Base-by-base conservation (phyloP, 2,797 vertebrate genomes). In the Erethizon dorsatum region DNA sequence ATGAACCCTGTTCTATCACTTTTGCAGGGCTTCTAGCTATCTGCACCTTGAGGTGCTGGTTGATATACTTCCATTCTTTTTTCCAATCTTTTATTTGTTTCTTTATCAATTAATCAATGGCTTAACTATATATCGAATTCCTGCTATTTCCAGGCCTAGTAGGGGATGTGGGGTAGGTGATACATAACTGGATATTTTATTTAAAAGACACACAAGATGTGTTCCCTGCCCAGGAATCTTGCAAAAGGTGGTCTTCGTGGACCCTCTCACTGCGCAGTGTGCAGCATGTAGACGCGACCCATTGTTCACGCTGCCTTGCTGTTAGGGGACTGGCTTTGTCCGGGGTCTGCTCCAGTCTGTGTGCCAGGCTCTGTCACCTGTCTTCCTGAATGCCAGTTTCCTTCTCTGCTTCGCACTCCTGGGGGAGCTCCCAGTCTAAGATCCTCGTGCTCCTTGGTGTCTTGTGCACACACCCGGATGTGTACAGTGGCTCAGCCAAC, bases 311-410 rank as follows among this genome's bases (percentile, higher is more conserved):
- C 12, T 65, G 12, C n/a, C 28, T 77, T 75, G 61, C 18, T 33
- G 4, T 50, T 28, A 15, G 45, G 18, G 31, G 10, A 5, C 73
- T 61, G 52, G 17, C 22, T 90, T 50, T 73, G 26, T 33, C 77
- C 63, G n/a, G 24, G 20, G n/a, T 33, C 57, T 24, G n/a, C 47
- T 22, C 45, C 8, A 12, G 22, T 77, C 8, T 75, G 18, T 54
- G 28, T n/a, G 5, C 20, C 0, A 0, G 28, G 6, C 7, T 17
- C 31, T 2, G 37, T 47, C 31, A 24, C 4, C 69, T 73, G 33
- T 31, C 56, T 82, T 82, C 80, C 37, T 80, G 88, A 17, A 65
- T 56, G 75, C 85, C 41, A 41, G 1, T 52, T 82, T 56, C 59
- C 52, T 91, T 56, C 22, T 83, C 57, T 61, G 8, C 71, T 47